Percentiles rank a stretch among this genome's conserved stretches.
Evolutionary conservation across 2,797 vertebrate genomes (phyloP).

Genomic region (Chelon auratus): DNA sequence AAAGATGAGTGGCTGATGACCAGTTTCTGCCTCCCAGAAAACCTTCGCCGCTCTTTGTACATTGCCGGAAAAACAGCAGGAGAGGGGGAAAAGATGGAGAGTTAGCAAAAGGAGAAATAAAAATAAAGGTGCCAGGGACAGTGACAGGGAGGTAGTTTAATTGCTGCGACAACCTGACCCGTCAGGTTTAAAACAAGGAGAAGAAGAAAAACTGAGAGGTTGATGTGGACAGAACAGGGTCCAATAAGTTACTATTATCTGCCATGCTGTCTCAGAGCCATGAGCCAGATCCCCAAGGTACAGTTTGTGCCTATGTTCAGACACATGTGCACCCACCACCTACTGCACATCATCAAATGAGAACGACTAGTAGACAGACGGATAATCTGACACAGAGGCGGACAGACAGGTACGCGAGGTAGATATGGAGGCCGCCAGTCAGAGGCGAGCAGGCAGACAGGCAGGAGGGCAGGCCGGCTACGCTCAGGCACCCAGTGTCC

Average conservation of each 20-base stretch:
- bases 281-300: constrained; percentile 55
- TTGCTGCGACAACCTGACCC: constrained; percentile 50
- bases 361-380: constrained; percentile 14
- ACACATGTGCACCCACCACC: constrained; percentile 5
- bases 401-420: background rate
- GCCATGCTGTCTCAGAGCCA: constrained; percentile 43
- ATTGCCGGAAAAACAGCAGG: background rate
- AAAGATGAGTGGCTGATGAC: constrained; percentile 28
- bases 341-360: constrained; percentile 15
- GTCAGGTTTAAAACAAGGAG: constrained; percentile 36
- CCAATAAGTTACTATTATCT: constrained; percentile 68
- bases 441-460: constrained; percentile 41
- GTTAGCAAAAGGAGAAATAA: constrained; percentile 24
- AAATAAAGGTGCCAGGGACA: constrained; percentile 39
- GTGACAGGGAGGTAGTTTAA: constrained; percentile 46
- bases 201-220: constrained; percentile 3
- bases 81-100: constrained; percentile 10
- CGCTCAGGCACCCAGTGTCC: constrained; percentile 75
- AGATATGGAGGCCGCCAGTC: constrained; percentile 27
- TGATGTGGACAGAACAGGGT: constrained; percentile 52
- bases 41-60: constrained; percentile 19
- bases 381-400: background rate
- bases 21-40: constrained; percentile 37
- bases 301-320: constrained; percentile 33
- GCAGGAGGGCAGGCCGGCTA: constrained; percentile 53